phyloP scores from a whole-genome alignment of 1,140 invertebrate species.

The Littorina saxatilis region DNA sequence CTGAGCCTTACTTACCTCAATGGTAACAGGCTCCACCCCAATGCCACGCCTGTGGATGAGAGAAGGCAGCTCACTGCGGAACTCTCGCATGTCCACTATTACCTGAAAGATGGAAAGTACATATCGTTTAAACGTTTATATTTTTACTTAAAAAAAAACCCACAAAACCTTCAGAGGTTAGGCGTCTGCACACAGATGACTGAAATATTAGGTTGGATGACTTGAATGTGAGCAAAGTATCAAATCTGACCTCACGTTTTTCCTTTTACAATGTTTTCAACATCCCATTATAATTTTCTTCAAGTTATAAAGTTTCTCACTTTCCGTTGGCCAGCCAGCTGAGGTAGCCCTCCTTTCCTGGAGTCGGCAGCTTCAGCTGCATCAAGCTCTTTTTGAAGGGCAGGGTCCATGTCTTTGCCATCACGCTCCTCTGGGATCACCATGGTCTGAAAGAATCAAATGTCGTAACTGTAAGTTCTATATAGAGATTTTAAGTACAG shows the following conservation, averaged over 20 bases:
- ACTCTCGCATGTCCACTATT: conserved; percentile 99
- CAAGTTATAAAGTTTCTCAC: too few relatives aligned
- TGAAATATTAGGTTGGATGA: background rate
- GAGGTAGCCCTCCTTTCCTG: conserved; percentile 65
- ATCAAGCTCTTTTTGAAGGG: conserved; percentile 52
- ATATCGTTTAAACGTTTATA: background rate
- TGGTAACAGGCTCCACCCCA: conserved; percentile 87
- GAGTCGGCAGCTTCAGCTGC: conserved; percentile 66
- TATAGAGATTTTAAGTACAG: too few relatives aligned
- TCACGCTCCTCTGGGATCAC: conserved; percentile 92
- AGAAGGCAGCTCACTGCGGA: conserved; percentile 96
- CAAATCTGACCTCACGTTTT: background rate
- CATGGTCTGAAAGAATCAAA: conserved; percentile 84
- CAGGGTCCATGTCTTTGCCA: conserved; percentile 71
- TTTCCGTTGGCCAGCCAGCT: conserved; percentile 44
- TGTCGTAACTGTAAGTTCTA: too few relatives aligned
- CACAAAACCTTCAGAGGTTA: background rate
- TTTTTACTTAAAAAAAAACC: background rate
- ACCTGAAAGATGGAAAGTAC: conserved; percentile 79
- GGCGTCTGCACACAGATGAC: background rate
- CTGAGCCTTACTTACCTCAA: conserved; percentile 60
- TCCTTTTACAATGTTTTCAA: too few relatives aligned
- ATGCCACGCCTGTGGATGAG: conserved; percentile 95
- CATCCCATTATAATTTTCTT: too few relatives aligned
- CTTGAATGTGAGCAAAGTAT: background rate